Conservation (phyloP, 2,888 invertebrate species). For the Nemapogon koenigi region DNA sequence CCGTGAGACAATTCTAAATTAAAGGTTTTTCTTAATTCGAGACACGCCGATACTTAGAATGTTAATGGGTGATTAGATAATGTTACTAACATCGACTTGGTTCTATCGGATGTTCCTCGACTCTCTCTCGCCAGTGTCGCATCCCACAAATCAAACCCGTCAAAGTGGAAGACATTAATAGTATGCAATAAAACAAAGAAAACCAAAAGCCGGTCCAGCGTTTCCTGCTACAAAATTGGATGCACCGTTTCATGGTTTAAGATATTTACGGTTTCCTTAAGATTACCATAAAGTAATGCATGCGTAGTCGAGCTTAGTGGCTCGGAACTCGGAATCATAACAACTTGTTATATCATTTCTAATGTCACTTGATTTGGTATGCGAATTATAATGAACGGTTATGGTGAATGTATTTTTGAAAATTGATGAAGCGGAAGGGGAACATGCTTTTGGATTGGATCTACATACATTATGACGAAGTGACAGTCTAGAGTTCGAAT, state of each 20-base stretch:
- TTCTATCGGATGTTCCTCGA: conserved; percentile 3
- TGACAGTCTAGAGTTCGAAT: too few species aligned
- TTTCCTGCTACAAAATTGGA: conserved; percentile 45
- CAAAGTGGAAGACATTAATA: conserved; percentile 9
- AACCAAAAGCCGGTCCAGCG: conserved; percentile 21
- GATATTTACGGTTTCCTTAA: conserved; percentile 27
- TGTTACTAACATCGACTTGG: conserved; percentile 5
- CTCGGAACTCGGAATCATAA: too few species aligned
- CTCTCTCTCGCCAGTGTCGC: conserved; percentile 3
- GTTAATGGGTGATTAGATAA: conserved; percentile 8
- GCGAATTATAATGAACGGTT: too few species aligned
- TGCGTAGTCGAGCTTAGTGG: neutral
- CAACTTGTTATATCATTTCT: conserved; percentile 7
- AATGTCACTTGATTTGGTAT: too few species aligned
- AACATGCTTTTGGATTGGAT: too few species aligned
- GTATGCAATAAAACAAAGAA: conserved; percentile 45
- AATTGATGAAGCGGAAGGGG: too few species aligned
- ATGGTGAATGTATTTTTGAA: too few species aligned
- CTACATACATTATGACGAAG: too few species aligned
- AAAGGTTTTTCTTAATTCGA: too few species aligned
- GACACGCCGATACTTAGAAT: conserved; percentile 1
- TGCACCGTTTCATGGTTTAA: conserved; percentile 22
- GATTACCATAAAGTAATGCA: conserved; percentile 22
- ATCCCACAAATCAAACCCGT: conserved; percentile 8
- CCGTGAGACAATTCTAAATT: too few species aligned